Percentiles rank a stretch among this genome's conserved stretches.
phyloP scores from a whole-genome alignment of 2,888 invertebrate genomes.

The Phortica okadai region DNA sequence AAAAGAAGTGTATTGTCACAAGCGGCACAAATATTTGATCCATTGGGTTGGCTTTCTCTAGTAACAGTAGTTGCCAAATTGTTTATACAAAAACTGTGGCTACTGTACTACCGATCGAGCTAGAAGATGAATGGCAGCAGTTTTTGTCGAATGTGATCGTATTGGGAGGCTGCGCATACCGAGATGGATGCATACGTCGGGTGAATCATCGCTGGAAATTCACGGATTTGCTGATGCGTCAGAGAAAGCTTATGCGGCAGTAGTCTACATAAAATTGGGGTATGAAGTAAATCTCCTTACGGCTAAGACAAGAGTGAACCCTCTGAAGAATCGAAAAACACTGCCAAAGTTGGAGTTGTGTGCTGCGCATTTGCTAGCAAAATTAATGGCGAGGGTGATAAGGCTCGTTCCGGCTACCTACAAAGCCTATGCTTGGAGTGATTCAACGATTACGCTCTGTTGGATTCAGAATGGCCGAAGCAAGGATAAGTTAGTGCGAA shows the following conservation, averaged over 20 bases:
- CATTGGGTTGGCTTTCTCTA: constrained; percentile 9
- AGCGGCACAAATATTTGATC: constrained; percentile 22
- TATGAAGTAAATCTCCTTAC: neutral
- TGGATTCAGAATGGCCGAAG: too few species aligned
- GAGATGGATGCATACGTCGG: too few species aligned
- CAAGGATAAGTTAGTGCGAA: too few species aligned
- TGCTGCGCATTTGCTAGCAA: neutral
- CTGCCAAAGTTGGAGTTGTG: constrained; percentile 7
- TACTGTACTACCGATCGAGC: neutral
- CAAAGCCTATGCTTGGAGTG: too few species aligned
- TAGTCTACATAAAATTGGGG: constrained; percentile 15
- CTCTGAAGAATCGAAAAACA: neutral
- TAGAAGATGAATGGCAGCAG: too few species aligned
- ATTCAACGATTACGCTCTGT: too few species aligned
- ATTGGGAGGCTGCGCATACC: too few species aligned
- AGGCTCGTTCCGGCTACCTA: too few species aligned
- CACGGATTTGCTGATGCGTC: constrained; percentile 28
- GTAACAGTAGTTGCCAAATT: neutral
- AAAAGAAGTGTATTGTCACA: constrained; percentile 1
- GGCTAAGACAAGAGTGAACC: constrained; percentile 15
- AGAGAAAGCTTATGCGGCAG: constrained; percentile 25
- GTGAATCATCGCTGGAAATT: neutral
- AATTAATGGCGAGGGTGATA: neutral
- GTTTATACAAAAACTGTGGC: constrained; percentile 9
- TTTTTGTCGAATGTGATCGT: too few species aligned